Percentiles rank a stretch among this genome's conserved stretches.
Evolutionary conservation across 2,113 vertebrate genomes (phyloP).

Genomic region (Gopherus flavomarginatus): DNA sequence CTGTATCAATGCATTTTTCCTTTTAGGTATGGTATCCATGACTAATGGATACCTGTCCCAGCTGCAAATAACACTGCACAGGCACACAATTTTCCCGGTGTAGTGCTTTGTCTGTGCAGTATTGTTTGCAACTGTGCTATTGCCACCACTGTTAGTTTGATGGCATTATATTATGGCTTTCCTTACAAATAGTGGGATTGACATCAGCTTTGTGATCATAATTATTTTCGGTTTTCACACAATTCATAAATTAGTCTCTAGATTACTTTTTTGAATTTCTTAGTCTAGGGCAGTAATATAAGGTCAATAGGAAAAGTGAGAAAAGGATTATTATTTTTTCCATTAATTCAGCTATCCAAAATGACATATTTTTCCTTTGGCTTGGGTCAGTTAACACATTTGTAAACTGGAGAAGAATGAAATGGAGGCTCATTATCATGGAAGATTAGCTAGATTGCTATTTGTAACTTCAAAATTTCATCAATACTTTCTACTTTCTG

Average conservation of each 20-base stretch:
- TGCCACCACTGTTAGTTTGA: neutral
- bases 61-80: neutral
- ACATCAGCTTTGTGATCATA: neutral
- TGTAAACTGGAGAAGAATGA: neutral
- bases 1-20: rapidly evolving
- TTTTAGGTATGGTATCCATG: neutral
- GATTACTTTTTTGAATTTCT: neutral
- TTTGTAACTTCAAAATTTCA: neutral
- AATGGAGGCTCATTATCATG: neutral
- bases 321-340: neutral
- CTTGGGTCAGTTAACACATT: neutral
- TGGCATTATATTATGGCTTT: neutral
- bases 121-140: neutral
- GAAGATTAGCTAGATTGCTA: neutral
- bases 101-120: neutral
- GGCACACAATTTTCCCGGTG: rapidly evolving
- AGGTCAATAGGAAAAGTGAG: neutral
- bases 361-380: neutral
- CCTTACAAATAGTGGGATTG: neutral
- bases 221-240: neutral
- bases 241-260: neutral
- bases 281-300: neutral
- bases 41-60: neutral
- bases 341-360: neutral
- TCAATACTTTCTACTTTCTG: neutral